Percentiles rank a stretch among this genome's conserved stretches.
Conservation (phyloP, 1,140 invertebrate genomes). For the Phymastichus coffea region DNA sequence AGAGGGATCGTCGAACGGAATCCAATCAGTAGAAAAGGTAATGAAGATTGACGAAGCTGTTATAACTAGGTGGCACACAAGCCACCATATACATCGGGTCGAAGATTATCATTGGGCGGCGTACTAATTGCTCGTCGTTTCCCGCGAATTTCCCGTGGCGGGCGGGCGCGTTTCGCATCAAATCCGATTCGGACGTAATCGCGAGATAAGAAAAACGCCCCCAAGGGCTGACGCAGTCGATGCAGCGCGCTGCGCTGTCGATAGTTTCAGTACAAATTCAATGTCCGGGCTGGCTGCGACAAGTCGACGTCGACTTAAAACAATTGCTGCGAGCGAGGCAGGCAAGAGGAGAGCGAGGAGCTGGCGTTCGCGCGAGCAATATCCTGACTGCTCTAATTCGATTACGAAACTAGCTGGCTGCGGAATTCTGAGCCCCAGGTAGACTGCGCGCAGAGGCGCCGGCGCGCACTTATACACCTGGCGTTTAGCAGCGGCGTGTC, state of each 20-base stretch:
- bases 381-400: constrained; percentile 57
- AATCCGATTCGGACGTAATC: constrained; percentile 28
- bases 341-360: not conserved
- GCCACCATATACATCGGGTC: too few relatives aligned
- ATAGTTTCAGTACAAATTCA: constrained; percentile 57
- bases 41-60: too few relatives aligned
- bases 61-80: too few relatives aligned
- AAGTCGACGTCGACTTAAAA: constrained; percentile 53
- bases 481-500: not conserved
- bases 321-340: constrained; percentile 49
- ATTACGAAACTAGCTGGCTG: constrained; percentile 51
- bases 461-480: constrained; percentile 3
- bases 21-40: too few relatives aligned
- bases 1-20: too few relatives aligned
- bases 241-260: constrained; percentile 32
- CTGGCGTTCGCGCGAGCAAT: constrained; percentile 46
- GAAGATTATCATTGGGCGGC: too few relatives aligned
- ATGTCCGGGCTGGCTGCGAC: constrained; percentile 48
- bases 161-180: not conserved
- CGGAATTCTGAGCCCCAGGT: constrained; percentile 44
- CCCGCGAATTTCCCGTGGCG: constrained; percentile 21
- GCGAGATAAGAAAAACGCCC: constrained; percentile 36
- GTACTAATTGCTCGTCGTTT: constrained; percentile 20
- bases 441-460: constrained; percentile 31
- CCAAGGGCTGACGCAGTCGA: constrained; percentile 29